Conservation (phyloP, 2,113 vertebrate genomes). For the Stegastes partitus region DNA sequence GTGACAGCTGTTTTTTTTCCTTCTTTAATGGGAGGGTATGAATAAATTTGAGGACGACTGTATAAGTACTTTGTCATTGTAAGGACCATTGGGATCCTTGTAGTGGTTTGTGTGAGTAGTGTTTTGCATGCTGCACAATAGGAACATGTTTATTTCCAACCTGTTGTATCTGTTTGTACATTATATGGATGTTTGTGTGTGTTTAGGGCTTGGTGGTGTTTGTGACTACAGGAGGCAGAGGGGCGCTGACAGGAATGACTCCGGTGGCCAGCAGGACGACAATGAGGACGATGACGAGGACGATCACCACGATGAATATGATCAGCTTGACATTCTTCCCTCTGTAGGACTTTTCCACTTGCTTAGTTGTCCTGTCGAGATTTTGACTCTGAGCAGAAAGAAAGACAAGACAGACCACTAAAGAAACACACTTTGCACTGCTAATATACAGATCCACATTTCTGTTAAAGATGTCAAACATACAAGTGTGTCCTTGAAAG, state of each 20-base stretch:
- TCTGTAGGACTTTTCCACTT: constrained; percentile 91
- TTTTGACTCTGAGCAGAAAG: constrained; percentile 87
- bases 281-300: constrained; percentile 86
- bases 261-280: constrained; percentile 89
- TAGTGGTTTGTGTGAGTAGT: too few species aligned
- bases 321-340: constrained; percentile 94
- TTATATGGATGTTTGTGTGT: neutral
- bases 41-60: too few species aligned
- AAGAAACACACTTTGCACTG: neutral
- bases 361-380: constrained; percentile 91
- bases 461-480: too few species aligned
- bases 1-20: too few species aligned
- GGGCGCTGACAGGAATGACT: constrained; percentile 81
- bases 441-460: neutral
- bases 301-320: constrained; percentile 87
- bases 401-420: neutral
- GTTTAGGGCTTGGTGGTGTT: constrained; percentile 28
- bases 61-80: too few species aligned
- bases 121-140: too few species aligned
- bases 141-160: too few species aligned
- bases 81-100: too few species aligned
- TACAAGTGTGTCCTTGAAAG: neutral
- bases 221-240: neutral
- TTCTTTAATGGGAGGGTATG: too few species aligned
- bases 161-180: too few species aligned